These are phyloP conservation scores for Beroe ovata DNA, from an alignment of 37 sponge, comb jelly and placozoan genomes.

Conservation along the genomic window DNA sequence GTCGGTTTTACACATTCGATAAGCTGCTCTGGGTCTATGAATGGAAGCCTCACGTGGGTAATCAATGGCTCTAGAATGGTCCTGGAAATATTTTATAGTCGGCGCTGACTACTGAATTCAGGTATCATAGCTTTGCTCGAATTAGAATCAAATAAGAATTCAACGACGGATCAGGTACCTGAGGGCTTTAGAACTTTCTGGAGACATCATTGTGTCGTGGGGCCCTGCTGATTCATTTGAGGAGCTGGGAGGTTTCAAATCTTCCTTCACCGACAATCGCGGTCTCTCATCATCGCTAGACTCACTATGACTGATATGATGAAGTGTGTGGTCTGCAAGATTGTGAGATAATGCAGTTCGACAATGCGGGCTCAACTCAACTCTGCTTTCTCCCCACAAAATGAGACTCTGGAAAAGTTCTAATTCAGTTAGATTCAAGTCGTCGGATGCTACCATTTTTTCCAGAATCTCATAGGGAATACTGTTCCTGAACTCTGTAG, in stretches of 20 bases:
- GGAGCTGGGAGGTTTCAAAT: background rate
- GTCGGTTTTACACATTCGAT: slow-evolving; percentile 62
- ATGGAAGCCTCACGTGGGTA: slow-evolving; percentile 22
- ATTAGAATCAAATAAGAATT: no score
- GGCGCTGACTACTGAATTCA: no score
- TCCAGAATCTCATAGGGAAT: slow-evolving; percentile 64
- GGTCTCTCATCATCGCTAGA: slow-evolving; percentile 51
- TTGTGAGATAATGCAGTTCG: slow-evolving; percentile 34
- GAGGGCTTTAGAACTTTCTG: slow-evolving; percentile 25
- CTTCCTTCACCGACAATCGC: background rate
- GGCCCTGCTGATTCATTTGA: background rate
- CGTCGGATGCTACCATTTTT: slow-evolving; percentile 59
- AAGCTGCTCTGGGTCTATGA: slow-evolving; percentile 65
- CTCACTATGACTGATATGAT: slow-evolving; percentile 28
- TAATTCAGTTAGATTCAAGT: slow-evolving; percentile 44
- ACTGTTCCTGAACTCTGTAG: background rate
- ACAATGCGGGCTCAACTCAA: slow-evolving; percentile 44
- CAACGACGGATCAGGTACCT: background rate
- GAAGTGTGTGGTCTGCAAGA: slow-evolving; percentile 21
- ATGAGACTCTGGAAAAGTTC: slow-evolving; percentile 52
- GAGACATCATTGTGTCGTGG: slow-evolving; percentile 26
- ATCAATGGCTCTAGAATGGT: slow-evolving; percentile 41
- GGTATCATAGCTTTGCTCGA: no score
- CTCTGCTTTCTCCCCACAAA: slow-evolving; percentile 38
- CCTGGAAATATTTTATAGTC: no score